Base-by-base conservation (phyloP, 2,888 invertebrate species). In the Pachymerium ferrugineum region DNA sequence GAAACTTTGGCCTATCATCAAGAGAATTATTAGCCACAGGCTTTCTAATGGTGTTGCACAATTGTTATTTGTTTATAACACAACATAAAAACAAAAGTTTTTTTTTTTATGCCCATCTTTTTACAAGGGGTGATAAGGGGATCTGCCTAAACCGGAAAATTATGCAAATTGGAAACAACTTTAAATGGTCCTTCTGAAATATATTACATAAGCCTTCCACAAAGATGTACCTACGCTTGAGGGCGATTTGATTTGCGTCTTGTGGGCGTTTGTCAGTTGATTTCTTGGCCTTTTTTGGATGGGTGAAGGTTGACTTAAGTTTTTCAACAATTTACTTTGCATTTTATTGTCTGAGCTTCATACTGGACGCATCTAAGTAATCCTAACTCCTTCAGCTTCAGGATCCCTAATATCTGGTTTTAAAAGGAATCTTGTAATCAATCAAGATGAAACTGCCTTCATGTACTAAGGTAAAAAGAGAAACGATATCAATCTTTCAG, bases 241-340 rank as follows among this genome's bases (percentile, higher is more conserved):
- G 62, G 62, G 62, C 62, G 62, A 62, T 62, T 62, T 62, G 0
- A 28, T 62, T 38, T 62, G 62, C 12, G 62, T 62, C 62, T 62
- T 62, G 62, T 62, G 28, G 62, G 62, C 62, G 62, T 25, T 62
- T 62, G 62, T 62, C 62, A 62, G 62, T 62, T 62, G 62, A 62
- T 62, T 62, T 62, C 62, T 62, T 62, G 62, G 62, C 62, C 62
- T 62, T 62, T 62, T 62, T 62, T 25, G 62, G 62, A 62, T 62
- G 62, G 62, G 62, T 62, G 62, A 62, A 62, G 62, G 62, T 62
- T 62, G 62, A 62, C 62, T 62, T 12, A 28, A 62, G 12, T 1
- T 62, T 62, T 62, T 28, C 28, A 22, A 28, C 22, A 19, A 25
- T 62, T 62, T 62, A 1, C 62, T 14, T 62, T 25, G 1, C 62